phyloP scores from a whole-genome alignment of 2,113 vertebrate genomes.

The Megaceryle maxima region DNA sequence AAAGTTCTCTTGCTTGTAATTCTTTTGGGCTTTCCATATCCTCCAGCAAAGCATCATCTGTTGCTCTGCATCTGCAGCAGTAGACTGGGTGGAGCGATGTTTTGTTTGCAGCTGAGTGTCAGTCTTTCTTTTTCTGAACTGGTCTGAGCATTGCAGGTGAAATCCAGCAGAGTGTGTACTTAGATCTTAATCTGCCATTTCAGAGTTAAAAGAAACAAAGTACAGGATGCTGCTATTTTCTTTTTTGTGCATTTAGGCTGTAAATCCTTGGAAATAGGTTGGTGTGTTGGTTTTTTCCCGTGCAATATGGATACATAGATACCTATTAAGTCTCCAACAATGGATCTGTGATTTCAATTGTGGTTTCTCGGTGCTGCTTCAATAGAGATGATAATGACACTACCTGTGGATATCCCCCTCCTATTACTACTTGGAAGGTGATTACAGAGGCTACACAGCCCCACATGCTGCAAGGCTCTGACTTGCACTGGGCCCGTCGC shows the following conservation, averaged over 20 bases:
- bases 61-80: background rate
- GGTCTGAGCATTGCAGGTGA: background rate
- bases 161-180: background rate
- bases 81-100: background rate
- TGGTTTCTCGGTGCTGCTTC: background rate
- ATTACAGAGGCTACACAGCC: background rate
- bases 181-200: background rate
- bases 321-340: background rate
- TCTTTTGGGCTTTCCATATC: background rate
- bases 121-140: background rate
- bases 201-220: too few relatives aligned
- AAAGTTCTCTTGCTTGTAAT: background rate
- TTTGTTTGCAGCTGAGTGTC: background rate
- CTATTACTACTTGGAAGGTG: background rate
- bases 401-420: background rate
- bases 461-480: rapidly evolving
- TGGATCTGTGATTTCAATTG: background rate
- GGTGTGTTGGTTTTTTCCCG: too few relatives aligned
- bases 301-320: background rate
- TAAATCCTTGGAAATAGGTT: background rate
- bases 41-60: background rate
- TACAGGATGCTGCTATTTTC: background rate
- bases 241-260: background rate
- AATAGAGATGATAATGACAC: background rate
- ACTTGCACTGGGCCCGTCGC: background rate